These are phyloP conservation scores for Borostomias antarcticus DNA, from an alignment of 2,797 vertebrate species.

Conservation along the genomic window DNA sequence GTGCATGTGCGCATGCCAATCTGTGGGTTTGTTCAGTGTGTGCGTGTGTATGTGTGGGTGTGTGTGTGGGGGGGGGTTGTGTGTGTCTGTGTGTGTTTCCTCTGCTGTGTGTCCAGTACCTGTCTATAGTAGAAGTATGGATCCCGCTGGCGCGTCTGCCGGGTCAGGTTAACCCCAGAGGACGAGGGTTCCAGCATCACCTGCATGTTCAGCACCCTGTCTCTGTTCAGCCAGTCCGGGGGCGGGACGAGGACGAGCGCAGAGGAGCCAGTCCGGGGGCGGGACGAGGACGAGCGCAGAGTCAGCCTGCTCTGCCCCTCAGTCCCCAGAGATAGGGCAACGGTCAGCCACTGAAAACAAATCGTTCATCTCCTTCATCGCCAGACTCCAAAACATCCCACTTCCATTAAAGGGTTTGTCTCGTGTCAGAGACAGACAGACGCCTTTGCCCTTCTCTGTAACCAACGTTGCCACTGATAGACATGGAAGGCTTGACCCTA, in stretches of 20 bases:
- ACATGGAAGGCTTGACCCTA: not conserved
- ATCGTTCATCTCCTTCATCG: not conserved
- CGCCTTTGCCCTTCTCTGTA: not conserved
- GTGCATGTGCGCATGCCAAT: not conserved
- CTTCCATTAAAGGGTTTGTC: slow-evolving; percentile 3
- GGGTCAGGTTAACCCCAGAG: slow-evolving; percentile 33
- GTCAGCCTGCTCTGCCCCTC: slow-evolving; percentile 21
- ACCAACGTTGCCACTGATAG: slow-evolving; percentile 4
- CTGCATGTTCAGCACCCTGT: slow-evolving; percentile 36
- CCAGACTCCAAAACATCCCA: no score
- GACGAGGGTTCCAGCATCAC: slow-evolving; percentile 34
- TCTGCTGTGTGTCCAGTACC: not conserved
- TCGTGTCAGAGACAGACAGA: slow-evolving; percentile 10
- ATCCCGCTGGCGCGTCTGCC: slow-evolving; percentile 8
- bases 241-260: slow-evolving; percentile 33
- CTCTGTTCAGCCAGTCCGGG: slow-evolving; percentile 31
- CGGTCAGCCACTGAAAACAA: slow-evolving; percentile 17
- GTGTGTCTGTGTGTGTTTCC: not conserved
- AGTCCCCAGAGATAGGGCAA: not conserved
- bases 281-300: slow-evolving; percentile 35
- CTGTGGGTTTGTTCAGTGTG: not conserved
- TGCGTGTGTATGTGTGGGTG: not conserved
- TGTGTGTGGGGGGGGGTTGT: not conserved
- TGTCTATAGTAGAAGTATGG: slow-evolving; percentile 5
- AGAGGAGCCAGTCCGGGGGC: slow-evolving; percentile 29